phyloP scores from a whole-genome alignment of 92 coral and sea anemone genomes.

The Diadumene lineata region DNA sequence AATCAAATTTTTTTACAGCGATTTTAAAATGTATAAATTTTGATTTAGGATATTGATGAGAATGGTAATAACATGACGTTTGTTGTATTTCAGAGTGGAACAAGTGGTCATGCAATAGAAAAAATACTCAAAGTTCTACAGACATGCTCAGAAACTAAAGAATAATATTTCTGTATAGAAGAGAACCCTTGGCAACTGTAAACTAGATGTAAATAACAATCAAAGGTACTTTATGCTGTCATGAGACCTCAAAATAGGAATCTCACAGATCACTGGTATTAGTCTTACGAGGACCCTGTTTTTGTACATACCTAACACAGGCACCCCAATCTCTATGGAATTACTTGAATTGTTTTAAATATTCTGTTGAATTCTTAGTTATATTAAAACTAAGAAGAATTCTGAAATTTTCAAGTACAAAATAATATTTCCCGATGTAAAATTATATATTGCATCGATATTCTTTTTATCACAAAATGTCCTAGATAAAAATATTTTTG shows the following conservation, averaged over 20 bases:
- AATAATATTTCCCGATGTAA: too few species aligned
- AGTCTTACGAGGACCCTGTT: not conserved
- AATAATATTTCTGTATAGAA: not conserved
- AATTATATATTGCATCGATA: too few species aligned
- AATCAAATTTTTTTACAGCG: not conserved
- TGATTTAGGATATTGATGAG: not conserved
- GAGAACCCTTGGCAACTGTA: too few species aligned
- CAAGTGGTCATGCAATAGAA: slow-evolving; percentile 96
- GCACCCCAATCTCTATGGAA: not conserved
- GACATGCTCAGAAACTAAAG: slow-evolving; percentile 46
- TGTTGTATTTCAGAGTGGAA: slow-evolving; percentile 78
- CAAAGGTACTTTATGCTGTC: too few species aligned
- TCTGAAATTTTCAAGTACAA: too few species aligned
- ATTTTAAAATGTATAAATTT: too few species aligned
- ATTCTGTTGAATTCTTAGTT: too few species aligned
- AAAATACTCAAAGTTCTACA: slow-evolving; percentile 83
- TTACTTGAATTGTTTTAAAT: not conserved
- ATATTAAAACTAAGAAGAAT: too few species aligned
- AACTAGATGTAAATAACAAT: too few species aligned
- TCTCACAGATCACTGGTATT: not conserved
- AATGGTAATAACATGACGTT: not conserved
- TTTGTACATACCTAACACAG: not conserved
- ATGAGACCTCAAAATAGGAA: slow-evolving; percentile 1
- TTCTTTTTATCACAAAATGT: too few species aligned
- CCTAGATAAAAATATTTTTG: not conserved